phyloP scores from a whole-genome alignment of 2,797 vertebrate species.

The Xyrichtys novacula region DNA sequence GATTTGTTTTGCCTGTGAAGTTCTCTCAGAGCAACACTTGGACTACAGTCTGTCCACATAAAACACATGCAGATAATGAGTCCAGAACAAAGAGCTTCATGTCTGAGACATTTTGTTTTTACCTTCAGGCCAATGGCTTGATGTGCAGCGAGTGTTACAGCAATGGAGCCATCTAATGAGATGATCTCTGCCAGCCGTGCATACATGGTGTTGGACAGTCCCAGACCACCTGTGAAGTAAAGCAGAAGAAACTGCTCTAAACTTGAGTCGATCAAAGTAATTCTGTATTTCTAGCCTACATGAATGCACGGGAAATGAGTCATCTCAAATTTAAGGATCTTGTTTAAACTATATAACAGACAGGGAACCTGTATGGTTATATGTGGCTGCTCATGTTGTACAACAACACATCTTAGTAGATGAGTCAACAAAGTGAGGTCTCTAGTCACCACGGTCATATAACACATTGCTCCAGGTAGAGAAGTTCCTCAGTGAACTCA shows the following conservation, averaged over 20 bases:
- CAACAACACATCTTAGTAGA: not conserved
- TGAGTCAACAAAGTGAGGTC: not conserved
- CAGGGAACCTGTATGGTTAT: too few species aligned
- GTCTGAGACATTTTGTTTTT: not conserved
- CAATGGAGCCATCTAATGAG: constrained; percentile 89
- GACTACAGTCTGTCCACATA: constrained; percentile 8
- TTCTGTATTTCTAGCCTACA: not conserved
- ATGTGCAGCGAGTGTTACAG: constrained; percentile 94
- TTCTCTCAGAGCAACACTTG: not conserved
- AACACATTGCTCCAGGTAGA: not conserved
- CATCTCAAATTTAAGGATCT: not conserved
- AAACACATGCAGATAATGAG: not conserved
- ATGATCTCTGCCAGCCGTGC: constrained; percentile 92
- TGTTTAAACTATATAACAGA: not conserved
- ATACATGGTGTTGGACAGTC: constrained; percentile 95
- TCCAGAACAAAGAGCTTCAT: not conserved
- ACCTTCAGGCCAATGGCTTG: constrained; percentile 99
- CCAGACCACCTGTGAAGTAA: constrained; percentile 89
- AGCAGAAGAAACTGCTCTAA: not conserved
- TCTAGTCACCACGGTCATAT: not conserved
- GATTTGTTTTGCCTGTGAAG: too few species aligned
- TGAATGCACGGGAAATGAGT: not conserved
- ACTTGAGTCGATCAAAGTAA: not conserved
- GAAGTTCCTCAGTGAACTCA: too few species aligned
- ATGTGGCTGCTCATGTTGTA: too few species aligned